Evolutionary conservation across 1,140 invertebrate genomes (phyloP), one percentile per base, ranked within the genome.

Genomic region (Drosophila grimshawi): DNA sequence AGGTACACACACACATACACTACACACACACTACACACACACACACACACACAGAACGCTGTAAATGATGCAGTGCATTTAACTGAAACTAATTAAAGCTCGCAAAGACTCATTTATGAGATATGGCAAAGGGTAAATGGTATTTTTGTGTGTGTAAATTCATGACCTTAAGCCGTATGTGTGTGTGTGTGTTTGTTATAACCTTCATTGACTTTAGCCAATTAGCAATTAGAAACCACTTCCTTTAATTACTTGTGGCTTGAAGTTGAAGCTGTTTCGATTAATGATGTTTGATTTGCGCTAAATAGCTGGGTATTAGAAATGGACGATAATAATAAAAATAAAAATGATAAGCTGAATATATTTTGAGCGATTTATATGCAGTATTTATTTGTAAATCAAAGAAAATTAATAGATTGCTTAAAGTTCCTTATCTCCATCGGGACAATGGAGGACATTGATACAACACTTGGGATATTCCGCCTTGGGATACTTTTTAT

Each of bases 1-100:
- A 32, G 19, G 19, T 19, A 52, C 53, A 52, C 32, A 65, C 3
- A 35, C 43, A 32, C 56, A 29, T 48, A 53, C 39, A 67, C 49
- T n/a, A 52, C 65, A 69, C 10, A 39, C 53, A 51, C 32, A 60
- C 29, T n/a, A n/a, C 49, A 52, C 65, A 69, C 10, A 39, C 53
- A 51, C 32, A 60, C 29, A 43, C 63, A 46, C 45, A 32, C 33
- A 48, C 49, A 55, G 4, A 60, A 53, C 30, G 30, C 5, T 45
- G 11, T 29, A 45, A 46, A 35, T 57, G 79, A 86, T 76, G 80
- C 82, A 81, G 72, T 69, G 76, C 65, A 71, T 68, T 88, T 68
- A 68, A 65, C 59, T 71, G 52, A 63, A 83, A 82, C 80, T 80
- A 86, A 83, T 86, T 83, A 61, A 76, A 70, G 27, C 70, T 57